Evolutionary conservation across 2,888 invertebrate species (phyloP), one percentile per base, ranked within the genome.

Genomic region (Apodemia zela): DNA sequence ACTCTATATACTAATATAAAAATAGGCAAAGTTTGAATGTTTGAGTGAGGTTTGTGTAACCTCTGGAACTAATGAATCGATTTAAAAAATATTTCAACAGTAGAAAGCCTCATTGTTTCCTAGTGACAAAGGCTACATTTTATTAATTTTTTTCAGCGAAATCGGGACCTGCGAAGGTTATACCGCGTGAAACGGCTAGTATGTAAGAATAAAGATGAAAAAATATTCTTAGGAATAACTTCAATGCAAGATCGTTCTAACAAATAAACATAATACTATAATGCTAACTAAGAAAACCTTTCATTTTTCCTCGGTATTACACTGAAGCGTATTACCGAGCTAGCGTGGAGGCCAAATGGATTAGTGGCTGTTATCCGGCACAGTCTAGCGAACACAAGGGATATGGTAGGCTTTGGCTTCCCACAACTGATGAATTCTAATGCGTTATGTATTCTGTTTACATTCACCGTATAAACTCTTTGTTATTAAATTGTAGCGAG

Each of bases 331-430:
- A 54, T 54, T 54, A 54, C 51, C 51, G 51, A 54, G 51, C 21
- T 54, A 54, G 51, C 21, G 21, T 21, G 21, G 51, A 51, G 51
- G 51, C 51, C 71, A 74, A 72, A 76, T 75, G 76, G 75, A 76
- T 77, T 77, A 75, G 69, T 72, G 72, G 70, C 70, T 71, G 72
- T 71, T 73, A 72, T 71, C 67, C 67, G 64, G 51, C 51, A 51
- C 51, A 51, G 51, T 18, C 51, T 51, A 21, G 51, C 51, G 51
- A 54, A 54, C 51, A 54, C 51, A 54, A 54, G 51, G 51, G 25
- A 54, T 54, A 54, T 5, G 21, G 21, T 25, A 54, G 51, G 21
- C 51, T 54, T 25, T 54, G 25, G 51, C 51, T 54, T 54, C 51
- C 62, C 62, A 42, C 62, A 58, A 62, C 42, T 62, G 62, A 61